Percentiles rank a stretch among this genome's conserved stretches.
Conservation (phyloP, 2,888 invertebrate genomes). For the Leucoma salicis region DNA sequence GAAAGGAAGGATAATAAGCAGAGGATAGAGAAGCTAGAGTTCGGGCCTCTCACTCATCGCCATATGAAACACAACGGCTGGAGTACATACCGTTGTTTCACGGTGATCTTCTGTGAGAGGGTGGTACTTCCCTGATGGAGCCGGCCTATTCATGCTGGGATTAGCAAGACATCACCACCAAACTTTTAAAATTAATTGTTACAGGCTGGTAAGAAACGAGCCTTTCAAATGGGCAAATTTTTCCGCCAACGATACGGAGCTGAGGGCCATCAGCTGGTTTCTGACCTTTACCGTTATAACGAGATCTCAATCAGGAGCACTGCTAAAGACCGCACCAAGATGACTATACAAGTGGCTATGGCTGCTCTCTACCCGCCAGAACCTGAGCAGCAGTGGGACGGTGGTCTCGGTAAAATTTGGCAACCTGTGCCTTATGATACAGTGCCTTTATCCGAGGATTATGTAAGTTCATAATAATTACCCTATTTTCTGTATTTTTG, state of each 20-base stretch:
- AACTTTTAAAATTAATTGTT: no score
- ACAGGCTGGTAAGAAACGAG: conserved; percentile 60
- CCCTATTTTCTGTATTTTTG: no score
- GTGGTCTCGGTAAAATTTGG: conserved; percentile 64
- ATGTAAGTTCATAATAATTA: conserved; percentile 69
- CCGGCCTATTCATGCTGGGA: no score
- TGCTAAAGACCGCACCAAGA: conserved; percentile 72
- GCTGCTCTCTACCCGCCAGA: conserved; percentile 66
- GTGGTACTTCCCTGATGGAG: no score
- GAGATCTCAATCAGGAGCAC: conserved; percentile 63
- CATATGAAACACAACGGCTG: no score
- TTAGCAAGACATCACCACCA: no score
- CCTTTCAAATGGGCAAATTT: conserved; percentile 65
- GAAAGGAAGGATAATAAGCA: no score
- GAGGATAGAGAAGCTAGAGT: no score
- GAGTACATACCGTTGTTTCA: no score
- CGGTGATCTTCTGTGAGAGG: no score
- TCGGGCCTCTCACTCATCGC: no score
- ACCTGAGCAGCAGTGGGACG: conserved; percentile 67
- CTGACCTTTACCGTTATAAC: conserved; percentile 53
- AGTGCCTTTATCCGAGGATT: conserved; percentile 62
- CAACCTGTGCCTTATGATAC: conserved; percentile 67
- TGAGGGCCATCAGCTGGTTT: conserved; percentile 49
- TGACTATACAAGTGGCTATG: conserved; percentile 68
- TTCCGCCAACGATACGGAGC: conserved; percentile 56